phyloP scores from a whole-genome alignment of 2,797 vertebrate genomes.

The Rhinophrynus dorsalis region DNA sequence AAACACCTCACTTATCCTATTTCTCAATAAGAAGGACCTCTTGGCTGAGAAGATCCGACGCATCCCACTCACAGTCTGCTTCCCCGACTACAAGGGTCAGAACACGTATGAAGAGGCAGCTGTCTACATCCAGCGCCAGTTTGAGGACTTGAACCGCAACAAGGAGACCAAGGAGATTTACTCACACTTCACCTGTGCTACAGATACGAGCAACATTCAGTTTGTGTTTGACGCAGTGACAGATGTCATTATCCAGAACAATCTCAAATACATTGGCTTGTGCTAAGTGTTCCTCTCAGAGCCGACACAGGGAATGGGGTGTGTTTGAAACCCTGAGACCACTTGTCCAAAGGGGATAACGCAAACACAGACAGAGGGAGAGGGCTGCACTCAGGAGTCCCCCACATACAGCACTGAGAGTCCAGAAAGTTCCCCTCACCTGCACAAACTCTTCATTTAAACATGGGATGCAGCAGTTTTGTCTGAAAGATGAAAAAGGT shows the following conservation, averaged over 20 bases:
- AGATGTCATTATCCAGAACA: constrained; percentile 99
- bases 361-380: constrained; percentile 42
- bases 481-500: constrained; percentile 8
- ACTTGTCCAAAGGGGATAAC: constrained; percentile 62
- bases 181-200: constrained; percentile 98
- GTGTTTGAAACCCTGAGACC: constrained; percentile 52
- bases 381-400: constrained; percentile 34
- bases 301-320: constrained; percentile 22
- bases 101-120: constrained; percentile 98
- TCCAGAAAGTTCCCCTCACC: constrained; percentile 47
- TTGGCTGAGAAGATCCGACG: constrained; percentile 98
- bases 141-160: constrained; percentile 99
- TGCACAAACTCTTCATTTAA: constrained; percentile 51
- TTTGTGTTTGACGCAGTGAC: constrained; percentile 99
- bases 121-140: constrained; percentile 97
- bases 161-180: constrained; percentile 99
- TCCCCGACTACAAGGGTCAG: constrained; percentile 97
- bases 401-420: constrained; percentile 48
- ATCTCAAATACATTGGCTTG: constrained; percentile 98
- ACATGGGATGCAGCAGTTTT: constrained; percentile 17
- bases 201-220: constrained; percentile 99
- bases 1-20: constrained; percentile 90
- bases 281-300: constrained; percentile 78
- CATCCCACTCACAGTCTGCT: constrained; percentile 94
- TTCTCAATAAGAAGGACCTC: constrained; percentile 99